These are phyloP conservation scores for Vollenhovia emeryi DNA, from an alignment of 1,140 invertebrate genomes.

Conservation along the genomic window DNA sequence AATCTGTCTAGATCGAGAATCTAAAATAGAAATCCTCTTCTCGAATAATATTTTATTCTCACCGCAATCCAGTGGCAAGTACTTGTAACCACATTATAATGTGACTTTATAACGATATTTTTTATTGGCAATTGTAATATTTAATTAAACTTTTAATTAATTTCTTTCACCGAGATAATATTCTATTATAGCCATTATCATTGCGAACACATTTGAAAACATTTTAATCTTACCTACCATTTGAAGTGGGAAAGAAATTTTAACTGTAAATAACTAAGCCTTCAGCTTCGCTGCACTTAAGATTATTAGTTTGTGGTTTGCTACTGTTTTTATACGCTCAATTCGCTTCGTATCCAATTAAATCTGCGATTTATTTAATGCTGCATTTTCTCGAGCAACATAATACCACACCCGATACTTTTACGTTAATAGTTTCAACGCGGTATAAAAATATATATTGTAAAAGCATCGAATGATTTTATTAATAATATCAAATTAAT, in stretches of 20 bases:
- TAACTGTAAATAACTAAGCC: conserved; percentile 3
- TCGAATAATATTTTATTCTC: conserved; percentile 1
- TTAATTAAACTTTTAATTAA: neutral
- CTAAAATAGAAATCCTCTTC: neutral
- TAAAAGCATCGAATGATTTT: neutral
- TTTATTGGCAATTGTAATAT: neutral
- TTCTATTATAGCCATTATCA: conserved; percentile 3
- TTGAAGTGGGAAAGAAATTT: neutral
- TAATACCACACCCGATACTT: neutral
- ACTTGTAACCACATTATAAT: neutral
- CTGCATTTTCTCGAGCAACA: neutral
- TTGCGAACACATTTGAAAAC: neutral
- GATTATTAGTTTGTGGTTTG: neutral
- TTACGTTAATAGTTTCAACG: neutral
- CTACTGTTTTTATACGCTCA: neutral
- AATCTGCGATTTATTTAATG: neutral
- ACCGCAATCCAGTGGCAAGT: neutral
- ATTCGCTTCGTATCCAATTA: neutral
- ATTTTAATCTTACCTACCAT: neutral
- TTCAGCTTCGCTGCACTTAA: neutral
- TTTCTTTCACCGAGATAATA: neutral
- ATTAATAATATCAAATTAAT: neutral
- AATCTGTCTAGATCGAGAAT: conserved; percentile 23
- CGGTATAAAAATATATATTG: neutral
- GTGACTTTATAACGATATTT: neutral